Evolutionary conservation across 2,888 invertebrate species (phyloP), one percentile per base, ranked within the genome.

Genomic region (Cheilosia impressa): DNA sequence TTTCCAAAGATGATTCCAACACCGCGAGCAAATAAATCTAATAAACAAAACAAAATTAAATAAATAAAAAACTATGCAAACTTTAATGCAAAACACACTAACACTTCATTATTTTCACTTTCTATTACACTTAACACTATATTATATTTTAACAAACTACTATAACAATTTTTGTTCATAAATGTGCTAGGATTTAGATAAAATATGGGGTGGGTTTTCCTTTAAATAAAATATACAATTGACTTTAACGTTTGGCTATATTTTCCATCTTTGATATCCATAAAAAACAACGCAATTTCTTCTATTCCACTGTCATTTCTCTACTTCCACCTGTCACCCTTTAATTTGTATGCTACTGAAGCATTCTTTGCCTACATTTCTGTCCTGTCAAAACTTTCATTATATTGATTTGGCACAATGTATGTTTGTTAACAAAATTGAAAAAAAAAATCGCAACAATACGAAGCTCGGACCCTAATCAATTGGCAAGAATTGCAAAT

Each of bases 1-100:
- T 93, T 92, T 92, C 90, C 90, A 91, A 91, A 90, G 90, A 91
- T 88, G 91, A 91, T 88, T 88, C 89, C 89, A 88, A 88, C 88
- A 88, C 88, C 88, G 84, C 88, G 87, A 88, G 89, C 89, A 89
- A 89, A 87, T 76, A 88, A 87, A 88, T 80, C 76, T 88, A 87
- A 87, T 27, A 75, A 87, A 88, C 62, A 79, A 66, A 65, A 63
- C 10, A 19, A 73, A 57, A 52, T n/a, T 65, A 58, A 83, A 60
- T 24, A 69, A 79, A 63, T 27, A 31, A 27, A 27, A 27, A 66
- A 60, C 43, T 57, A 69, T 52, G 31, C 58, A 78, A 62, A 72
- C 19, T 27, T 45, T 15, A 55, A 34, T 58, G 50, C 47, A 65
- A 60, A 73, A 45, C 19, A 60, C 50, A 80, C 75, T 80, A 71